Evolutionary conservation across 2,888 invertebrate species (phyloP).

Genomic region (Drosophila yooni): DNA sequence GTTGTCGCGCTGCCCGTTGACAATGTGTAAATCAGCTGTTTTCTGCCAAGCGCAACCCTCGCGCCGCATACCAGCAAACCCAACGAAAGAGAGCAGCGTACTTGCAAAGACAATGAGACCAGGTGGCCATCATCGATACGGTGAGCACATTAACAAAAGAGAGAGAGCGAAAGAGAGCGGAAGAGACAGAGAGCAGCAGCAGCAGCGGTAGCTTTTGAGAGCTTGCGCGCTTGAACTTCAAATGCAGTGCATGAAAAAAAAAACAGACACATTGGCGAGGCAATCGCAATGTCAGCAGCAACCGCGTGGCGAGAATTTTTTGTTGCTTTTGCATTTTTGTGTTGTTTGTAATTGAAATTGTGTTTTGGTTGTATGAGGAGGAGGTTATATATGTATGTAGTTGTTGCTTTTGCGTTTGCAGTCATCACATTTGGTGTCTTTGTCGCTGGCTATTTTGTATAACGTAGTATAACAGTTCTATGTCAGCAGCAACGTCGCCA

Average conservation of each 20-base stretch:
- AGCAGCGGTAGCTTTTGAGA: constrained; percentile 27
- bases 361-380: constrained; percentile 39
- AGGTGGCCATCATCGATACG: constrained; percentile 33
- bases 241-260: constrained; percentile 60
- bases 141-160: constrained; percentile 10
- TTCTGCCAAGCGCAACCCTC: constrained; percentile 51
- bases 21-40: constrained; percentile 64
- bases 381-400: constrained; percentile 39
- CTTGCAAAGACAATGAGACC: constrained; percentile 39
- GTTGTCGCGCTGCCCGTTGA: constrained; percentile 13
- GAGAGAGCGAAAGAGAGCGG: constrained; percentile 1
- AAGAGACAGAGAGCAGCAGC: constrained; percentile 18
- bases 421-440: constrained; percentile 40
- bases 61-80: constrained; percentile 50
- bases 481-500: constrained; percentile 24
- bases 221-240: constrained; percentile 77
- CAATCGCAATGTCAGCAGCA: constrained; percentile 63
- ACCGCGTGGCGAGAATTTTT: constrained; percentile 49
- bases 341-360: constrained; percentile 49
- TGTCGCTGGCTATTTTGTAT: constrained; percentile 56
- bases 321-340: constrained; percentile 35
- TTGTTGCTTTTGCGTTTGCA: constrained; percentile 47
- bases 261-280: constrained; percentile 43
- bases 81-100: constrained; percentile 10
- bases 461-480: constrained; percentile 76